These are phyloP conservation scores for Radopholus similis DNA, from an alignment of 1,140 invertebrate genomes.

Conservation along the genomic window DNA sequence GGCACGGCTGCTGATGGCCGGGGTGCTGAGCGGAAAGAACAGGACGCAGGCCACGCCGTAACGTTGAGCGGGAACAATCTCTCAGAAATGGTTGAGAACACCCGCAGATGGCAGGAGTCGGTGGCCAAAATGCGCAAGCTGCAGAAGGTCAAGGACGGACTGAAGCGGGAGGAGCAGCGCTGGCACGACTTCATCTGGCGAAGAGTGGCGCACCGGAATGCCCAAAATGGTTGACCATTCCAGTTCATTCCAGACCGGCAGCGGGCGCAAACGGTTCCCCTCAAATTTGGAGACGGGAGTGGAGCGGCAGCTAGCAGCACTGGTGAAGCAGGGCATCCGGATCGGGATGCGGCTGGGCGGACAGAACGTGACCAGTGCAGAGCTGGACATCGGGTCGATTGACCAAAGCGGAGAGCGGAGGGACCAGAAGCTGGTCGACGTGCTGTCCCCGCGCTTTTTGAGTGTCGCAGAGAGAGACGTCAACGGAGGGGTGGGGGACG, in stretches of 20 bases:
- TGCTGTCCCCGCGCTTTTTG: conserved; percentile 21
- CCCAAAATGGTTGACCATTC: too few species aligned
- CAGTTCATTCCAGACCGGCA: too few species aligned
- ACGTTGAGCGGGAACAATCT: background rate
- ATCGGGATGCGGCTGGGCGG: background rate
- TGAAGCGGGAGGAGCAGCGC: background rate
- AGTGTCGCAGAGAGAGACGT: conserved; percentile 1
- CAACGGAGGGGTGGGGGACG: background rate
- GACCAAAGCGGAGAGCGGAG: background rate
- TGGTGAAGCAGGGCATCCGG: conserved; percentile 11
- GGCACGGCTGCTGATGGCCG: conserved; percentile 20
- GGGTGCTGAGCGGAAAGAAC: conserved; percentile 7
- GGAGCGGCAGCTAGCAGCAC: background rate
- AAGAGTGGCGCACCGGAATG: background rate
- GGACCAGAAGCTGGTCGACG: background rate
- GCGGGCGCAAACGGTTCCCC: background rate
- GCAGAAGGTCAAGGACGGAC: background rate
- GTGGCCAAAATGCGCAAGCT: background rate
- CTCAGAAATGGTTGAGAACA: background rate
- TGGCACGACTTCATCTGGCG: background rate
- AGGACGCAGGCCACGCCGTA: conserved; percentile 22
- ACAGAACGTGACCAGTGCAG: background rate
- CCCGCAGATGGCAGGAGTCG: background rate
- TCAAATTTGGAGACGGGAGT: background rate
- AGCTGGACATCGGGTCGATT: background rate